Evolutionary conservation across 92 coral and sea anemone species (phyloP).

Genomic region (Meandrina meandrites): DNA sequence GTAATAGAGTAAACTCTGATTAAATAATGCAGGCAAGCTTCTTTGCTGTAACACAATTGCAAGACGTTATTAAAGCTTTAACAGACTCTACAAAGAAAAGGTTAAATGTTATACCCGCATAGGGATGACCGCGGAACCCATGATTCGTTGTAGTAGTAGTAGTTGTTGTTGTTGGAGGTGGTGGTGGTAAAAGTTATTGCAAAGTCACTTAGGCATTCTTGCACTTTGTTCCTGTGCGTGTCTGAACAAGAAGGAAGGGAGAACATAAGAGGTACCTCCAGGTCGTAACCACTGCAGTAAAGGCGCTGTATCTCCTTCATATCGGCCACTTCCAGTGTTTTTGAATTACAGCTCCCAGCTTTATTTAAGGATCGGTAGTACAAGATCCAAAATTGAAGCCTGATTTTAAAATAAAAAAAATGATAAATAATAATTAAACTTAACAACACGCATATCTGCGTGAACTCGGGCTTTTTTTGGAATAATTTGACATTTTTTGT

Average conservation of each 20-base stretch:
- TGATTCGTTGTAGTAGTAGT: too few relatives aligned
- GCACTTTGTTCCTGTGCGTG: neutral
- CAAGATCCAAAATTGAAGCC: constrained; percentile 10
- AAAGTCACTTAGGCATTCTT: neutral
- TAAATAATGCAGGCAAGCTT: neutral
- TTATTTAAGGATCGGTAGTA: neutral
- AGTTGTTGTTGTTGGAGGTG: neutral
- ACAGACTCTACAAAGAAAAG: too few relatives aligned
- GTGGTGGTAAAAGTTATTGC: neutral
- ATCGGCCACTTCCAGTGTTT: neutral
- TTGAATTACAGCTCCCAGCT: neutral
- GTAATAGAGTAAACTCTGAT: neutral
- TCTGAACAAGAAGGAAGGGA: neutral
- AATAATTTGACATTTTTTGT: too few relatives aligned
- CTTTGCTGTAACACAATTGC: neutral
- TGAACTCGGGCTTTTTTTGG: too few relatives aligned
- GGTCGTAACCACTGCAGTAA: neutral
- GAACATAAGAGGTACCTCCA: neutral
- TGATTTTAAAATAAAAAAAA: neutral
- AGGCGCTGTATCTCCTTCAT: neutral
- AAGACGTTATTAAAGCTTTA: too few relatives aligned
- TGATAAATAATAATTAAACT: neutral
- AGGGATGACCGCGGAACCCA: too few relatives aligned
- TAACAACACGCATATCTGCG: too few relatives aligned
- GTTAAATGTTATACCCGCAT: too few relatives aligned